phyloP scores from a whole-genome alignment of 1,140 invertebrate species.

The Hydropsyche tenuis region DNA sequence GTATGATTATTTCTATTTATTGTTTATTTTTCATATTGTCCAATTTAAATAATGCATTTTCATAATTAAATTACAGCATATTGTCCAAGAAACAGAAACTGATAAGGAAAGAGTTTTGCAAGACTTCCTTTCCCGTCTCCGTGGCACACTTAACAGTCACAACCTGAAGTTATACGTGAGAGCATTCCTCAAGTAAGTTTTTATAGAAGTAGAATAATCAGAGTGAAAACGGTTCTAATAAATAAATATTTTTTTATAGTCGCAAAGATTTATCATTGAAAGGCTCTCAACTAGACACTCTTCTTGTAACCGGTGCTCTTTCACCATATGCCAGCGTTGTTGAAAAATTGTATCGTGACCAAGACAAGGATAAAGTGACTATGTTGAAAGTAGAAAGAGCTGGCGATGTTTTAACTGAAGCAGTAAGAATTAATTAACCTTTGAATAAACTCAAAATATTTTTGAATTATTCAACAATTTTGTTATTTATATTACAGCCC shows the following conservation, averaged over 20 bases:
- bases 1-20: constrained; percentile 68
- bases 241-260: constrained; percentile 57
- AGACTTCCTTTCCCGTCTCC: constrained; percentile 79
- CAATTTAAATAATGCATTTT: not conserved
- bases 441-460: not conserved
- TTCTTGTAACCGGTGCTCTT: constrained; percentile 82
- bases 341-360: constrained; percentile 76
- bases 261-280: constrained; percentile 76
- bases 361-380: constrained; percentile 82
- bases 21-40: not conserved
- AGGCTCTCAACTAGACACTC: constrained; percentile 74
- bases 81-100: constrained; percentile 53
- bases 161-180: constrained; percentile 85
- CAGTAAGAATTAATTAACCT: constrained; percentile 61
- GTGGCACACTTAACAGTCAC: constrained; percentile 81
- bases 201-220: no score
- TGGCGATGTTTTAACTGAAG: constrained; percentile 81
- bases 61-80: constrained; percentile 38
- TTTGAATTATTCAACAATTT: constrained; percentile 24
- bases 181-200: constrained; percentile 79
- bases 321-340: constrained; percentile 81
- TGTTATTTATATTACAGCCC: constrained; percentile 72
- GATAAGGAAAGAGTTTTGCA: constrained; percentile 78
- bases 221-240: no score
- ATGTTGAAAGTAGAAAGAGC: constrained; percentile 83